These are phyloP conservation scores for Aspidoscelis tigris DNA, from an alignment of 2,113 vertebrate species.

Conservation along the genomic window DNA sequence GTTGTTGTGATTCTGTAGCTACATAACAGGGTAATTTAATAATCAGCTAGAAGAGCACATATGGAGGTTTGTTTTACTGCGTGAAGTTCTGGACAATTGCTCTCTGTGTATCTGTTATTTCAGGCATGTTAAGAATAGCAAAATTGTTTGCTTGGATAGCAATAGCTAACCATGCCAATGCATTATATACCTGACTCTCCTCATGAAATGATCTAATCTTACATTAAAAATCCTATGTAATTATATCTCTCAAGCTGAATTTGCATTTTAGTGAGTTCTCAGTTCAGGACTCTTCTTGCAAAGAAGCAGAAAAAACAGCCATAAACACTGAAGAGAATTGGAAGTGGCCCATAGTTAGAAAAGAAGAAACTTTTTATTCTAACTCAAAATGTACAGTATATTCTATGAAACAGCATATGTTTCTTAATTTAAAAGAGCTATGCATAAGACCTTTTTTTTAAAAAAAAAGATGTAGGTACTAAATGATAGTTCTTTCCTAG, in stretches of 20 bases:
- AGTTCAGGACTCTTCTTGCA: constrained; percentile 30
- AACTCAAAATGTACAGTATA: background rate
- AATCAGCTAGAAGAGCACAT: constrained; percentile 7
- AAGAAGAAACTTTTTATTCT: background rate
- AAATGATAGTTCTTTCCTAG: no score
- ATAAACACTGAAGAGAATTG: background rate
- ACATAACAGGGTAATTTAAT: constrained; percentile 10
- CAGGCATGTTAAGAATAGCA: background rate
- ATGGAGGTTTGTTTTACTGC: background rate
- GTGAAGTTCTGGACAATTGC: background rate
- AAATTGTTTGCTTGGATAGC: constrained; percentile 7
- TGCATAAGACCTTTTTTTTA: background rate
- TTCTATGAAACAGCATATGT: background rate
- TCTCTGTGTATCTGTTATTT: constrained; percentile 18
- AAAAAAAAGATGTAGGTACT: no score
- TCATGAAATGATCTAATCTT: background rate
- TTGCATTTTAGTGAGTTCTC: constrained; percentile 13
- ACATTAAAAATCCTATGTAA: background rate
- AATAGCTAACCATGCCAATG: accelerated
- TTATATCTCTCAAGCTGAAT: constrained; percentile 33
- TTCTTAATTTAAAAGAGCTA: background rate
- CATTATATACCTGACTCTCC: background rate
- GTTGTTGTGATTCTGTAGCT: constrained; percentile 19
- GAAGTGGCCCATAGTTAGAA: background rate
- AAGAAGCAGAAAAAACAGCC: background rate